Conservation (phyloP, 2,888 invertebrate species). For the Scelioninae gen. 1 region DNA sequence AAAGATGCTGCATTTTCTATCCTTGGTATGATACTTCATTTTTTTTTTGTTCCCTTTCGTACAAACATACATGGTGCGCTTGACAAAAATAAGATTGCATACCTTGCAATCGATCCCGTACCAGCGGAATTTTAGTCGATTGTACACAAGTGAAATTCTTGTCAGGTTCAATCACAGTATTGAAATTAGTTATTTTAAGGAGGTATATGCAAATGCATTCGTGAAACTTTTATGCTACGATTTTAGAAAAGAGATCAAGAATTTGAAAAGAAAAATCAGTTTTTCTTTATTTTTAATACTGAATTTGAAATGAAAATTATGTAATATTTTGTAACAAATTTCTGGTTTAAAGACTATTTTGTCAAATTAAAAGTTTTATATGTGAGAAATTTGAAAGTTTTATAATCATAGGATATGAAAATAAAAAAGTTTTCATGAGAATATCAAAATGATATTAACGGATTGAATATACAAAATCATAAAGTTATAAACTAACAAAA, state of each 20-base stretch:
- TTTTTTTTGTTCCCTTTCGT: constrained; percentile 22
- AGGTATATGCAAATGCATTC: constrained; percentile 5
- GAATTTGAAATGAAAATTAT: too few species aligned
- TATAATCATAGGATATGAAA: too few species aligned
- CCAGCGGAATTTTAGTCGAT: constrained; percentile 54
- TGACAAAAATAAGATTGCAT: constrained; percentile 43
- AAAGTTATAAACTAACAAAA: not conserved
- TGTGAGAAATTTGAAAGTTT: too few species aligned
- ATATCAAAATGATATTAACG: not conserved
- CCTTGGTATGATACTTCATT: not conserved
- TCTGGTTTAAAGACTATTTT: too few species aligned
- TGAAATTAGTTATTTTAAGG: constrained; percentile 45
- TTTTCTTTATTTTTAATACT: too few species aligned
- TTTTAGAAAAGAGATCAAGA: too few species aligned
- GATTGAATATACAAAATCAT: not conserved
- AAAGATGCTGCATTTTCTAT: constrained; percentile 13
- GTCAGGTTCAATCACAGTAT: constrained; percentile 50
- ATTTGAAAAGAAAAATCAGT: too few species aligned
- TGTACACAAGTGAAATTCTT: constrained; percentile 19
- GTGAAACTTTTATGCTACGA: constrained; percentile 1
- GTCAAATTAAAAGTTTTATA: too few species aligned
- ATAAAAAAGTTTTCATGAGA: not conserved
- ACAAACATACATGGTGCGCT: constrained; percentile 32
- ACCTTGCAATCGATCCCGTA: constrained; percentile 44
- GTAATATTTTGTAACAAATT: too few species aligned